Percentiles rank a stretch among this genome's conserved stretches.
These are phyloP conservation scores for Microcebus ravelobensis DNA, from an alignment of 2,113 vertebrate species.

Conservation along the genomic window DNA sequence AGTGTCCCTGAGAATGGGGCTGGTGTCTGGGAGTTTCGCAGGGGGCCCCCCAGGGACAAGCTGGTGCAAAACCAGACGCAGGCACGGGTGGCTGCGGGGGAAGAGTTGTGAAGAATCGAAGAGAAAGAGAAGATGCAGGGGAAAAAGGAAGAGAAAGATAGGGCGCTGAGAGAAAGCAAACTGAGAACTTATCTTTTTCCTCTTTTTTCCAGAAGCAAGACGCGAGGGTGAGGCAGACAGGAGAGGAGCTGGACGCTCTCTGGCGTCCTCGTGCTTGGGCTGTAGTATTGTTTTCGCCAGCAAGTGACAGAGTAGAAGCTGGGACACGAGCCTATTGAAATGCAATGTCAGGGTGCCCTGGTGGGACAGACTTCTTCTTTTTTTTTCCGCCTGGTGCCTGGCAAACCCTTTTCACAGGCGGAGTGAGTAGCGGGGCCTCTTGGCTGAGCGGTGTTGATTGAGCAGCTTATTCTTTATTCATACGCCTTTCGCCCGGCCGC, in stretches of 20 bases:
- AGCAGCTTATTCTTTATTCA: conserved; percentile 63
- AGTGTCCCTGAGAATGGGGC: not conserved
- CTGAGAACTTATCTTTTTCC: not conserved
- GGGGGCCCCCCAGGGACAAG: accelerated
- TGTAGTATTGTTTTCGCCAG: not conserved
- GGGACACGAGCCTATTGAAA: not conserved
- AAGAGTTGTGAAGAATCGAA: not conserved
- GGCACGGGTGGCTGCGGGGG: not conserved
- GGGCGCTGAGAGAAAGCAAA: not conserved
- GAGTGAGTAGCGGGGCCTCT: not conserved
- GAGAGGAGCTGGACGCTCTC: not conserved
- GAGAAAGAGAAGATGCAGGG: not conserved
- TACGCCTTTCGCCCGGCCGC: conserved; percentile 65
- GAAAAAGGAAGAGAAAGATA: not conserved
- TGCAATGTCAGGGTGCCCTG: conserved; percentile 60
- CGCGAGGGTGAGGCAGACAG: not conserved
- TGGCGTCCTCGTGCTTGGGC: not conserved
- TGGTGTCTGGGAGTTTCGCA: not conserved
- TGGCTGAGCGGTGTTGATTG: not conserved
- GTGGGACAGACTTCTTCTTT: not conserved
- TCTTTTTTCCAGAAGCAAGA: not conserved
- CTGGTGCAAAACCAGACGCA: not conserved
- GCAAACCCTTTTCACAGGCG: conserved; percentile 25
- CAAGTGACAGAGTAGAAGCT: not conserved
- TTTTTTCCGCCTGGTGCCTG: accelerated